Evolutionary conservation across 2,888 invertebrate genomes (phyloP).

Genomic region (Macaria liturata): DNA sequence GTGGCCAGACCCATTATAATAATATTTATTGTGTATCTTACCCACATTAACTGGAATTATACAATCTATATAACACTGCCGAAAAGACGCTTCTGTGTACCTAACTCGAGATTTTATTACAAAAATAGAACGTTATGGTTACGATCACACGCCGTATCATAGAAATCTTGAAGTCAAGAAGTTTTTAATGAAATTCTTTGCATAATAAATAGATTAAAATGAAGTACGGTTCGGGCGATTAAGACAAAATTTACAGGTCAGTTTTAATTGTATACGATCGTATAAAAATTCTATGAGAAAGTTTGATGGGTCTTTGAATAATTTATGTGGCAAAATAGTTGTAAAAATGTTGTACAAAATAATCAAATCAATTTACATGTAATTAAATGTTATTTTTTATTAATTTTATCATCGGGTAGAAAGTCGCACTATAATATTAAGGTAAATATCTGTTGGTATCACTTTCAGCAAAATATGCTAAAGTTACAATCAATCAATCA

Average conservation of each 20-base stretch:
- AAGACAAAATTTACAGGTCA: conserved; percentile 10
- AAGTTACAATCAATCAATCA: too few relatives aligned
- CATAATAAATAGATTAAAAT: conserved; percentile 28
- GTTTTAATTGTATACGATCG: not conserved
- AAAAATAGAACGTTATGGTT: conserved; percentile 6
- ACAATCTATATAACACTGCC: conserved; percentile 3
- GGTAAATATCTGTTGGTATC: too few relatives aligned
- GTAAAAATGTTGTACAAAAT: not conserved
- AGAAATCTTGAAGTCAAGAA: conserved; percentile 31
- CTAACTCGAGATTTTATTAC: conserved; percentile 16
- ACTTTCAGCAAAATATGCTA: too few relatives aligned
- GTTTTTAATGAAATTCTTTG: conserved; percentile 31
- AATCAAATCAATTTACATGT: not conserved
- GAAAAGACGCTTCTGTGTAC: conserved; percentile 19
- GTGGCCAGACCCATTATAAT: conserved; percentile 23
- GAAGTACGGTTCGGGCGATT: conserved; percentile 22
- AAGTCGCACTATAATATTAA: too few relatives aligned
- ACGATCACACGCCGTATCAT: conserved; percentile 28
- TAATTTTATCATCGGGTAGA: too few relatives aligned
- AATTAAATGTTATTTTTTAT: too few relatives aligned
- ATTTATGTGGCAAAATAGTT: conserved; percentile 3
- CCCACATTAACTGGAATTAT: conserved; percentile 12
- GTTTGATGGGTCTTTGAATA: not conserved
- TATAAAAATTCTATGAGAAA: conserved; percentile 7
- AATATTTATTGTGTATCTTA: conserved; percentile 22